phyloP scores from a whole-genome alignment of 2,113 vertebrate species.

The Ageneiosus marmoratus region DNA sequence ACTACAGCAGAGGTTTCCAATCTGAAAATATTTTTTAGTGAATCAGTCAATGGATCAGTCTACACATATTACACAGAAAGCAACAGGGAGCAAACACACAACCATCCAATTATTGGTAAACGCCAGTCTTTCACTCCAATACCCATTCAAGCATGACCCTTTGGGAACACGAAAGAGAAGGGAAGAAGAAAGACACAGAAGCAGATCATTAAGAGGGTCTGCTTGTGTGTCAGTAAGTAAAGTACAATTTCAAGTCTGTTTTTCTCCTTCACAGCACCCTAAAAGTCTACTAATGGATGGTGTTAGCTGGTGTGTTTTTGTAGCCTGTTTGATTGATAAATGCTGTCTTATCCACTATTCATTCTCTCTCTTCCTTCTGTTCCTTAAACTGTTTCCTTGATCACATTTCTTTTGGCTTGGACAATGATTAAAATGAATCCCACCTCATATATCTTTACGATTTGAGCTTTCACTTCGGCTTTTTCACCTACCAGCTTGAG shows the following conservation, averaged over 20 bases:
- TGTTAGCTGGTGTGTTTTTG: not conserved
- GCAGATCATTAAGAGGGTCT: conserved; percentile 17
- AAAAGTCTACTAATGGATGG: not conserved
- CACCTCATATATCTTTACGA: not conserved
- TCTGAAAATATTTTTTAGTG: not conserved
- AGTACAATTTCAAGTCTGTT: conserved; percentile 7
- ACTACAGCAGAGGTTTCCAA: not conserved
- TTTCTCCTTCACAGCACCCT: not conserved
- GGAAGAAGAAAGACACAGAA: not conserved
- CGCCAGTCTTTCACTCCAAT: conserved; percentile 24
- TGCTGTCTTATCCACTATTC: not conserved
- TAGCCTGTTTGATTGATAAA: not conserved
- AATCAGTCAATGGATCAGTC: not conserved
- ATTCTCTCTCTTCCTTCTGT: not conserved
- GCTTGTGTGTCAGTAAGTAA: not conserved
- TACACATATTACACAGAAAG: conserved; percentile 11
- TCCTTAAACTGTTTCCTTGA: not conserved
- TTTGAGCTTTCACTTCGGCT: no score
- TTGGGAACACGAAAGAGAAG: not conserved
- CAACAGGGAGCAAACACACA: conserved; percentile 16
- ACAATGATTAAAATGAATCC: not conserved
- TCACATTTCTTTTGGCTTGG: not conserved
- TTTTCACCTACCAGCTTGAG: no score
- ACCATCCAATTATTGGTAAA: conserved; percentile 44
- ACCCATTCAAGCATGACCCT: conserved; percentile 26